phyloP scores from a whole-genome alignment of 2,888 invertebrate species.

The Protonemura montana region DNA sequence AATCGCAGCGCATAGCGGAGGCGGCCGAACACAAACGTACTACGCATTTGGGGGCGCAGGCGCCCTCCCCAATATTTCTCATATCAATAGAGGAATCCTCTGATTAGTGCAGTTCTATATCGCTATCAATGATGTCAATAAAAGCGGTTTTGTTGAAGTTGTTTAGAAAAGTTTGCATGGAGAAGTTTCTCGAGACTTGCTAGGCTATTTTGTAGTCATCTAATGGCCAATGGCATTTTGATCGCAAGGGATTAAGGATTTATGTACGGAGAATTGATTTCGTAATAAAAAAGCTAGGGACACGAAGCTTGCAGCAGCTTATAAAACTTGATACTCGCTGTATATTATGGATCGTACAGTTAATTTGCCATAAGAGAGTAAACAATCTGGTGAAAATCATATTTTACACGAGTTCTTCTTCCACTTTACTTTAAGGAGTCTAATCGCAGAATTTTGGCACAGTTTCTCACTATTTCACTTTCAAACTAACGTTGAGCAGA shows the following conservation, averaged over 20 bases:
- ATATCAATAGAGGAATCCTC: background rate
- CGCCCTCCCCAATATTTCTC: background rate
- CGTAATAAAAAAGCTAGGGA: background rate
- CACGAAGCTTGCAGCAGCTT: background rate
- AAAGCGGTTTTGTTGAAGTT: background rate
- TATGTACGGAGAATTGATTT: background rate
- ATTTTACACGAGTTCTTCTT: background rate
- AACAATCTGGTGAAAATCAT: background rate
- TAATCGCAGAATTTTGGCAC: background rate
- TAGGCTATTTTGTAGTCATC: background rate
- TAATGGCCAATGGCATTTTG: background rate
- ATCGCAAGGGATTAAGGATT: background rate
- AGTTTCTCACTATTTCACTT: background rate
- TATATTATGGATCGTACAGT: background rate
- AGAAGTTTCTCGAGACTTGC: no score
- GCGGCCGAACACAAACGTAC: slow-evolving; percentile 30
- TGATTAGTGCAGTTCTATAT: background rate
- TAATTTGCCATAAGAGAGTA: background rate
- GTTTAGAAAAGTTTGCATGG: background rate
- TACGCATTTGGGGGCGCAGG: slow-evolving; percentile 19
- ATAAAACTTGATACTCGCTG: background rate
- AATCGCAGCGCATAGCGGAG: slow-evolving; percentile 21
- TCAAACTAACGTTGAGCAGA: background rate
- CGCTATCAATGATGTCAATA: background rate
- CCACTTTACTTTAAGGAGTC: background rate